Percentiles rank a stretch among this genome's conserved stretches.
phyloP scores from a whole-genome alignment of 2,797 vertebrate species.

The Myotis myotis region DNA sequence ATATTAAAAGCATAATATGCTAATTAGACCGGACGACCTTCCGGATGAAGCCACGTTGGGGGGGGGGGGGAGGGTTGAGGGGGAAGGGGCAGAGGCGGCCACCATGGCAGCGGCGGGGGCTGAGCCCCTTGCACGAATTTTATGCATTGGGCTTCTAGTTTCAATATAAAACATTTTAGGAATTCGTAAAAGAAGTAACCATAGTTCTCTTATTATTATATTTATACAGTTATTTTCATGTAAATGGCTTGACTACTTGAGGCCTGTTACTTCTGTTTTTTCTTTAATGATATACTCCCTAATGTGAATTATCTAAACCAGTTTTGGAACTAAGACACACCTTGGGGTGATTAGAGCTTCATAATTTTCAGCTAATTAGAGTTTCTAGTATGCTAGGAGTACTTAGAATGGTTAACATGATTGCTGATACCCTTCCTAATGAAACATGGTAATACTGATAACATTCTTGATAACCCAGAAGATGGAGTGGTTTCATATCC shows the following conservation, averaged over 20 bases:
- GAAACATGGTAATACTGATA: not conserved
- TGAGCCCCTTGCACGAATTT: too few species aligned
- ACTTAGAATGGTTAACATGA: not conserved
- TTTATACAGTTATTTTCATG: not conserved
- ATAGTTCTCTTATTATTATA: not conserved
- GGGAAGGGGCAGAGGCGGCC: too few species aligned
- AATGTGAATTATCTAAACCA: not conserved
- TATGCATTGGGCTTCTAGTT: not conserved
- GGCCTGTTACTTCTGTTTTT: not conserved
- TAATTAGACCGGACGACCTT: too few species aligned
- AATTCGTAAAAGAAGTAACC: not conserved
- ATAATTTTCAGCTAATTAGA: not conserved
- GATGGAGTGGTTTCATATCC: not conserved
- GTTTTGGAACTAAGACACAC: not conserved
- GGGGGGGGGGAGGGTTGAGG: too few species aligned
- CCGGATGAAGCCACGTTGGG: too few species aligned
- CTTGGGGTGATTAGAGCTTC: not conserved
- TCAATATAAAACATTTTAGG: not conserved
- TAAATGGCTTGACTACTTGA: not conserved
- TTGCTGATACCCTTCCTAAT: not conserved
- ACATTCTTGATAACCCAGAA: not conserved
- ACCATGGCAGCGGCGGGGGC: too few species aligned
- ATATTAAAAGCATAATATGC: too few species aligned
- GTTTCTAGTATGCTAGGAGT: not conserved
- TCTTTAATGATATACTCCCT: not conserved